Percentiles rank a stretch among this genome's conserved stretches.
These are phyloP conservation scores for Miltochrista miniata DNA, from an alignment of 2,888 invertebrate species.

Conservation along the genomic window DNA sequence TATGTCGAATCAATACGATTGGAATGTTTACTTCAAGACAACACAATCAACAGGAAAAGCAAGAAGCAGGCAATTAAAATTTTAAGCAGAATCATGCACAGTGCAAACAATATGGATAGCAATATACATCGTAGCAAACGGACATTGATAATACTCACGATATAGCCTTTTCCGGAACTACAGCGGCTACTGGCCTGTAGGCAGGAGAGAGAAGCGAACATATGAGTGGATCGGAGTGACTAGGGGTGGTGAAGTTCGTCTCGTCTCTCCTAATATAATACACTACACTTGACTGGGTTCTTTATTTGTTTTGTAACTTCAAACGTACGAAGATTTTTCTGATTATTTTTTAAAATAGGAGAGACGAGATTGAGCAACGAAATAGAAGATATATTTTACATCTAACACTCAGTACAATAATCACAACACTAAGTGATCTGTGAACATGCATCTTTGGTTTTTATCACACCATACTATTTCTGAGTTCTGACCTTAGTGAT, in stretches of 20 bases:
- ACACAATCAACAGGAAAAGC: constrained; percentile 20
- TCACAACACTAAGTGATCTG: constrained; percentile 57
- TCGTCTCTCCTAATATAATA: constrained; percentile 66
- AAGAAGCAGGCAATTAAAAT: constrained; percentile 35
- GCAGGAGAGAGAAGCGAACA: constrained; percentile 84
- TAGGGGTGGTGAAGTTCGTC: constrained; percentile 65
- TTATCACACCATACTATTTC: constrained; percentile 14
- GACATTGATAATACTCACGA: constrained; percentile 90
- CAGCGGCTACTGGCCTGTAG: constrained; percentile 94
- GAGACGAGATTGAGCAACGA: constrained; percentile 64
- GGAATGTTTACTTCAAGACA: constrained; percentile 9
- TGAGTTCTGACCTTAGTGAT: constrained; percentile 29
- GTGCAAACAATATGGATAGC: constrained; percentile 34
- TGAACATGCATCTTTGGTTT: constrained; percentile 48
- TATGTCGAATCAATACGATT: constrained; percentile 14
- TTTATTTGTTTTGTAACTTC: constrained; percentile 10
- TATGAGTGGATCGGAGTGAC: constrained; percentile 78
- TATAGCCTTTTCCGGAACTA: constrained; percentile 97
- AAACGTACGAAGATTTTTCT: no score
- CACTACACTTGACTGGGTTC: constrained; percentile 23
- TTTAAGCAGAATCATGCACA: constrained; percentile 40
- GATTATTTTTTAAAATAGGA: constrained; percentile 30
- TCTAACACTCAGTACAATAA: constrained; percentile 56
- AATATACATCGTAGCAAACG: constrained; percentile 44
- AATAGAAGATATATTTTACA: constrained; percentile 50